phyloP scores from a whole-genome alignment of 2,113 vertebrate species.

The Electrona antarctica region DNA sequence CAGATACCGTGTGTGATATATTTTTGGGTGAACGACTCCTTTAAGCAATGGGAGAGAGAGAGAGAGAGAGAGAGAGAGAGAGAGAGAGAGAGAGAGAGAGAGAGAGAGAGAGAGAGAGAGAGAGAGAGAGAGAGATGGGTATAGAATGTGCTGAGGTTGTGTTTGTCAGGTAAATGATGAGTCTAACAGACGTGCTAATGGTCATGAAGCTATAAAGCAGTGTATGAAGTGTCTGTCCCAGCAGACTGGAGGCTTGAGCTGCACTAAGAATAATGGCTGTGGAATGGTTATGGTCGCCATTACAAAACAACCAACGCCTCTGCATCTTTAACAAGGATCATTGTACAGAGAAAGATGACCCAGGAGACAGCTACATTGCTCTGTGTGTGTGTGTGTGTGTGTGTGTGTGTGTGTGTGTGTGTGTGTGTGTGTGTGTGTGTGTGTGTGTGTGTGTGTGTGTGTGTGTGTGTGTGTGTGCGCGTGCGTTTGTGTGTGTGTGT shows the following conservation, averaged over 20 bases:
- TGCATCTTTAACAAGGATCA: constrained; percentile 69
- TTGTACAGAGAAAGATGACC: constrained; percentile 61
- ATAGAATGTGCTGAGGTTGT: constrained; percentile 47
- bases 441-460: constrained; percentile 39
- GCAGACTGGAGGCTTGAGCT: constrained; percentile 53
- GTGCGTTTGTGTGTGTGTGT: constrained; percentile 30
- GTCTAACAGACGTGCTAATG: constrained; percentile 60
- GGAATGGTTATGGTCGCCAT: constrained; percentile 68
- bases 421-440: constrained; percentile 24
- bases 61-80: too few species aligned
- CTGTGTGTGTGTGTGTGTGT: not conserved
- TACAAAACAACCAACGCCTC: constrained; percentile 42
- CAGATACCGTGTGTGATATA: too few species aligned
- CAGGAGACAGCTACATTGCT: constrained; percentile 50
- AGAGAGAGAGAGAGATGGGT: not conserved
- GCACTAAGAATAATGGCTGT: constrained; percentile 55
- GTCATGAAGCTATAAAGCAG: constrained; percentile 66
- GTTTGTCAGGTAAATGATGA: constrained; percentile 62
- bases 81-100: not conserved
- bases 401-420: constrained; percentile 1
- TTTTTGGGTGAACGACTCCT: not conserved
- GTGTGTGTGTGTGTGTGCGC: constrained; percentile 44
- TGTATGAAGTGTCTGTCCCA: constrained; percentile 52
- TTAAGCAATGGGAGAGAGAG: too few species aligned
- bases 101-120: not conserved